These are phyloP conservation scores for Clarias fuscus DNA, from an alignment of 2,797 vertebrate species.

Conservation along the genomic window DNA sequence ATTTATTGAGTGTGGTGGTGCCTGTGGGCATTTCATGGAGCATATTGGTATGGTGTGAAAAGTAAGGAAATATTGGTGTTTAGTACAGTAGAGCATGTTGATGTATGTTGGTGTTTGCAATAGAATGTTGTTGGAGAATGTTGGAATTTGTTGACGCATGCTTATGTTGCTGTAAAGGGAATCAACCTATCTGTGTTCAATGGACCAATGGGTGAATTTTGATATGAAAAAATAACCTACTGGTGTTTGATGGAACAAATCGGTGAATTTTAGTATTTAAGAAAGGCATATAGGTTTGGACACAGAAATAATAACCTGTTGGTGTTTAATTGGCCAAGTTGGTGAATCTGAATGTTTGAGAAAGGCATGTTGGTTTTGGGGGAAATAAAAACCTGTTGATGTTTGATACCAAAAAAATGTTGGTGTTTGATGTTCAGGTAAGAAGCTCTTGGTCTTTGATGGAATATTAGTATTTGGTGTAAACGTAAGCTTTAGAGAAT, in stretches of 20 bases:
- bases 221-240: too few relatives aligned
- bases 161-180: neutral
- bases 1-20: too few relatives aligned
- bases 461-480: too few relatives aligned
- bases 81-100: neutral
- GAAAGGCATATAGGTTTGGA: neutral
- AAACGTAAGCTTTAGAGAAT: neutral
- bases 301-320: neutral
- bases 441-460: neutral
- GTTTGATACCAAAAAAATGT: neutral
- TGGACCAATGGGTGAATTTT: too few relatives aligned
- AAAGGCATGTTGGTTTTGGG: neutral
- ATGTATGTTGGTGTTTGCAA: neutral
- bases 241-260: neutral
- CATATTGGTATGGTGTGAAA: too few relatives aligned
- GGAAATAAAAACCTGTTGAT: neutral
- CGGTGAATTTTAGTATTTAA: neutral
- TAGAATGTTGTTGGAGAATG: neutral
- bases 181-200: neutral
- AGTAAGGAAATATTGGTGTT: neutral
- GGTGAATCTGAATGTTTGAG: neutral
- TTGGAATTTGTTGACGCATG: neutral
- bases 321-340: neutral
- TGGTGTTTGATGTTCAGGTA: neutral
- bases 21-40: too few relatives aligned